Base-by-base conservation (phyloP, 2,888 invertebrate species). In the Rotaria sp. region DNA sequence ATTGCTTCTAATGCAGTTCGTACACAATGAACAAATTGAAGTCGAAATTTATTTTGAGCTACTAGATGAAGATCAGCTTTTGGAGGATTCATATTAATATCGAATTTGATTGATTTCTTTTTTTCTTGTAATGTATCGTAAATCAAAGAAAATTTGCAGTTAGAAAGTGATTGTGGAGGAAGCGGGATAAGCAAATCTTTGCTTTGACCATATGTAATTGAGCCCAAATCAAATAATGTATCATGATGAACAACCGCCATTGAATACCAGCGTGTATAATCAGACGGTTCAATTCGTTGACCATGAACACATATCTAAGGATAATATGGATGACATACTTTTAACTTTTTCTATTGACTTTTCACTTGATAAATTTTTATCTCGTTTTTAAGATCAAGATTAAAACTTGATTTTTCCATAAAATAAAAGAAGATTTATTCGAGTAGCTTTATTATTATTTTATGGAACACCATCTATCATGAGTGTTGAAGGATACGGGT, bases 241-340 rank as follows among this genome's bases (percentile, higher is more conserved):
- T 26, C 15, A 13, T 26, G 10, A n/a, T n/a, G 45, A 80, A 26
- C 15, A 18, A 26, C 18, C 2, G 7, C 7, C 15, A 45, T n/a
- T n/a, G 41, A n/a, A 80, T 80, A 80, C 41, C 41, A 41, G 7
- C 24, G 45, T 80, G 80, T 80, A 80, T 80, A 80, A 13, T 80
- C 45, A n/a, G 41, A 30, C 1, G 67, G 18, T 67, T 67, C 67
- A 67, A 67, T 67, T 4, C 35, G 67, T 21, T 21, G 35, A 15
- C 67, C 67, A 67, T 67, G 18, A 21, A 67, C 35, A 35, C 35
- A 35, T 67, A 67, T 0, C 67, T 67, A 35, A n/a, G 21, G 21
- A 30, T 21, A 35, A 67, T 15, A 55, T 55, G 8, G 26, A 26
- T 7, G 26, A 7, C 5, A 26, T 26, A 55, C 4, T 2, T 26